Evolutionary conservation across 2,888 invertebrate species (phyloP).

Genomic region (Dugesia japonica): DNA sequence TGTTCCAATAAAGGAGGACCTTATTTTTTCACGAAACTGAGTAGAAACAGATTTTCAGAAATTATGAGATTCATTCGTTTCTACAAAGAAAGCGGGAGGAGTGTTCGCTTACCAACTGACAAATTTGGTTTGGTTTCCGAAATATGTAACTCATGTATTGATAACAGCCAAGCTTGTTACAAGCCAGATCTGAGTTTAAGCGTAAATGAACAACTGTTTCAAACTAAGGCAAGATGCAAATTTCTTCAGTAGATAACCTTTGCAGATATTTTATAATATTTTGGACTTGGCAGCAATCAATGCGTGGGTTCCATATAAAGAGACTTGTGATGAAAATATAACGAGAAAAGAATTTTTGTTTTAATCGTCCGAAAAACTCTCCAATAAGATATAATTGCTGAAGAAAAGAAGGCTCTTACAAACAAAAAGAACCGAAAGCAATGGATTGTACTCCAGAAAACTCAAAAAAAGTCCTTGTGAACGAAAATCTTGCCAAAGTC

Average conservation of each 20-base stretch:
- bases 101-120: neutral
- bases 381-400: neutral
- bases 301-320: too few species aligned
- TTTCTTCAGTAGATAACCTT: too few species aligned
- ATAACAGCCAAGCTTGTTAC: neutral
- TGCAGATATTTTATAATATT: too few species aligned
- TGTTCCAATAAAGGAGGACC: neutral
- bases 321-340: neutral
- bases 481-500: too few species aligned
- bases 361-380: neutral
- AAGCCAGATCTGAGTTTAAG: neutral
- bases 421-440: neutral
- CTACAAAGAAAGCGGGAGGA: neutral
- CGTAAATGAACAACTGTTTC: conserved; percentile 11
- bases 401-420: neutral
- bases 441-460: too few species aligned
- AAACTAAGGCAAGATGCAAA: neutral
- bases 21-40: neutral
- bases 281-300: too few species aligned
- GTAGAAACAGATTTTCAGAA: conserved; percentile 15
- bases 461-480: neutral
- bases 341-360: neutral
- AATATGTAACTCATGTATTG: neutral
- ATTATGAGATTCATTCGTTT: conserved; percentile 20
- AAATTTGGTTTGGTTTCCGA: neutral